These are phyloP conservation scores for Heliconius aoede DNA, from an alignment of 2,888 invertebrate genomes.

Conservation along the genomic window DNA sequence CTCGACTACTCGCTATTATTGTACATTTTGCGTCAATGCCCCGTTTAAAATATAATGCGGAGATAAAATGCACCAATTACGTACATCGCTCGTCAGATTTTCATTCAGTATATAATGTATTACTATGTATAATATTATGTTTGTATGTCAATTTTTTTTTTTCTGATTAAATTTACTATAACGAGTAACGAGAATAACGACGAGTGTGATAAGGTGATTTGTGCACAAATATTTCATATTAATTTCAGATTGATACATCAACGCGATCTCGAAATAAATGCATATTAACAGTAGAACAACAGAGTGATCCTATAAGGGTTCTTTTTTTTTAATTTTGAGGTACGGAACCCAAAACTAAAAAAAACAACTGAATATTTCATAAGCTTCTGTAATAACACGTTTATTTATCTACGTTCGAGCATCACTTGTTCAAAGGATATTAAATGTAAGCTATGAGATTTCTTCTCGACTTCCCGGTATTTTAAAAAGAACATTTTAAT, in stretches of 20 bases:
- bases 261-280: no score
- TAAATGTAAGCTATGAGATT: neutral
- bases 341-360: neutral
- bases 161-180: no score
- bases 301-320: no score
- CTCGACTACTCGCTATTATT: constrained; percentile 30
- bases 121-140: neutral
- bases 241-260: no score
- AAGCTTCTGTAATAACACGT: neutral
- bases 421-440: neutral
- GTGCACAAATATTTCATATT: no score
- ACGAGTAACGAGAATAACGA: no score
- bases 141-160: neutral
- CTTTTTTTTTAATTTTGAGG: no score
- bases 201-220: no score
- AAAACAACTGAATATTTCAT: neutral
- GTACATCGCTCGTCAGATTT: constrained; percentile 22
- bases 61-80: constrained; percentile 36
- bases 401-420: neutral
- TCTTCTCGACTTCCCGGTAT: neutral
- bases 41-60: constrained; percentile 29
- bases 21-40: constrained; percentile 36
- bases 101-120: neutral
- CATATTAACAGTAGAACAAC: no score
- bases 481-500: neutral